Conservation (phyloP, 2,797 vertebrate genomes). For the Notoglanidium macrostoma region DNA sequence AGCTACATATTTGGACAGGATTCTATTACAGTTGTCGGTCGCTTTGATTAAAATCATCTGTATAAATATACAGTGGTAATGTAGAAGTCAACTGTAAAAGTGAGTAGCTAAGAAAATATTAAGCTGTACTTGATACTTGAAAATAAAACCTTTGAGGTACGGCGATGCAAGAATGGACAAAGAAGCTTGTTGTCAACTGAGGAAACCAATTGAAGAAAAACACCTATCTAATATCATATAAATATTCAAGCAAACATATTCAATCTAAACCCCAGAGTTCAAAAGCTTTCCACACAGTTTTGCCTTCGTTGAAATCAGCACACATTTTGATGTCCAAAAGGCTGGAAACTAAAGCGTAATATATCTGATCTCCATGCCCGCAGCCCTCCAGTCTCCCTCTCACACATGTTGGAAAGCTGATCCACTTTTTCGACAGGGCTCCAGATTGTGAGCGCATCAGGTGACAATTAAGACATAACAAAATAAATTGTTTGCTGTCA, state of each 20-base stretch:
- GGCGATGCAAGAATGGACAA: neutral
- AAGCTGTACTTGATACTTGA: neutral
- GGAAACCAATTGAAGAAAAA: neutral
- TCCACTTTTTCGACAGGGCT: slow-evolving; percentile 65
- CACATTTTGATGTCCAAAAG: slow-evolving; percentile 24
- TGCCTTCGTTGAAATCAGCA: neutral
- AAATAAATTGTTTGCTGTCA: slow-evolving; percentile 78
- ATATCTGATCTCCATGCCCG: slow-evolving; percentile 9
- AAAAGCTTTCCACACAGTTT: neutral
- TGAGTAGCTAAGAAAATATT: slow-evolving; percentile 23
- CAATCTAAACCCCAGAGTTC: neutral
- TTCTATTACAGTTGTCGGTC: neutral
- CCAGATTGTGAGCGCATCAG: slow-evolving; percentile 77
- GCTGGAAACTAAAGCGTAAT: slow-evolving; percentile 9
- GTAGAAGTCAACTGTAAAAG: neutral
- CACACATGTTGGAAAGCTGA: slow-evolving; percentile 53
- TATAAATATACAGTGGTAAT: neutral
- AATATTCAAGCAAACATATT: neutral
- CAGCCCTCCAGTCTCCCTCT: slow-evolving; percentile 26
- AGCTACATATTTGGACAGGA: neutral
- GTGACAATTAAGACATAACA: slow-evolving; percentile 82
- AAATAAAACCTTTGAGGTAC: neutral
- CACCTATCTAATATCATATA: neutral
- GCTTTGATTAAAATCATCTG: neutral
- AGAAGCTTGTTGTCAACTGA: neutral